Evolutionary conservation across 2,113 vertebrate species (phyloP), one percentile per base, ranked within the genome.

Genomic region (Mugil cephalus): DNA sequence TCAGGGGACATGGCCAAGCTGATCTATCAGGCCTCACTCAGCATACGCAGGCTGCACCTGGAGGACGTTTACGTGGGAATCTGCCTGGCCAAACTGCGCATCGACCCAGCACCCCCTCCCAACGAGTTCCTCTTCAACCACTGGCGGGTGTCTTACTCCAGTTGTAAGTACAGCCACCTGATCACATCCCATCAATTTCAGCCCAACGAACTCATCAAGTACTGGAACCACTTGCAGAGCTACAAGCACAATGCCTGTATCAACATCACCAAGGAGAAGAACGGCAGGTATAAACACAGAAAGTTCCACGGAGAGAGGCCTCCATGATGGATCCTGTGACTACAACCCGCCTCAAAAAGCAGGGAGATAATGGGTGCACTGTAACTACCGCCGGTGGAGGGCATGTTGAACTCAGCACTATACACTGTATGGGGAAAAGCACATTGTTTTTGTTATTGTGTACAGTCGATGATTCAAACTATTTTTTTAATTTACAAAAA

Each of bases 101-200:
- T 99, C 62, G 96, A 98, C 90, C 98, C 98, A 4, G 92, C 91
- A 43, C 96, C 97, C 30, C 98, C 98, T 2, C 97, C 97, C 88
- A 99, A 98, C 1, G 97, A 98, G 85, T 97, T 97, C 88, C 95
- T 98, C 82, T 99, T 98, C 93, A 98, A 98, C 92, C 96, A 98
- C 78, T 98, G 97, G 96, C 90, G 96, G 86, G 96, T 98, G 90
- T 97, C 98, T 75, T 99, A 98, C 82, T 98, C 97, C 84, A 99
- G 97, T 91, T 99, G 98, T 91, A 97, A 98, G 94, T 99, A 98
- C 87, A 98, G 97, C 88, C 96, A 98, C 94, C 93, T 99, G 77
- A 97, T 99, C 94, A 99, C 98, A 75, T 98, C 96, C 74, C 97
- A 99, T 93, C 96, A 98, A 94, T 97, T 99, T 93, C 95, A 96